These are phyloP conservation scores for Tetrax tetrax DNA, from an alignment of 2,113 vertebrate species.

Conservation along the genomic window DNA sequence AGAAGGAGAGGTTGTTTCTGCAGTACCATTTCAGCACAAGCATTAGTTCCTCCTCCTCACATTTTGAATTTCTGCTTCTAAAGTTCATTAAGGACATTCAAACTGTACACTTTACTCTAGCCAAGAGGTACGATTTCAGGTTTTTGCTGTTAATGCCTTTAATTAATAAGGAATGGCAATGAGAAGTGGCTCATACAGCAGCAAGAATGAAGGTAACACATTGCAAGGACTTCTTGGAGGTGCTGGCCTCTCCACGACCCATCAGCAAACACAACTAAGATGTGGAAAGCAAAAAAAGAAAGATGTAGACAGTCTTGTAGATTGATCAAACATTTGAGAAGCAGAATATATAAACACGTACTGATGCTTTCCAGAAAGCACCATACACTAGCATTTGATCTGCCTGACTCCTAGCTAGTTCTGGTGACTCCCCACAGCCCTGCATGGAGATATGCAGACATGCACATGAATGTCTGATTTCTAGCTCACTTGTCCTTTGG, in stretches of 20 bases:
- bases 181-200: not conserved
- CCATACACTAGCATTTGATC: not conserved
- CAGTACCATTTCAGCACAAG: not conserved
- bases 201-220: not conserved
- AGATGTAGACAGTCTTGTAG: not conserved
- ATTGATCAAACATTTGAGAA: not conserved
- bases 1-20: not conserved
- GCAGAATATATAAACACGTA: rapidly evolving
- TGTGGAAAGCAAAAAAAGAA: not conserved
- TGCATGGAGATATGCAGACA: not conserved
- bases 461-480: not conserved
- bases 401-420: not conserved
- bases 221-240: not conserved
- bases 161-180: not conserved
- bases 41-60: not conserved
- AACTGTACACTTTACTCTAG: not conserved
- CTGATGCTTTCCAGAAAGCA: not conserved
- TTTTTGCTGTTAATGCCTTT: not conserved
- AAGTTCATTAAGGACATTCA: not conserved
- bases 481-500: not conserved
- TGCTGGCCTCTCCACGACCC: rapidly evolving
- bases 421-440: not conserved
- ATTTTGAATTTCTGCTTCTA: not conserved
- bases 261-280: not conserved
- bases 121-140: not conserved